phyloP scores from a whole-genome alignment of 2,113 vertebrate species.

The Gavialis gangeticus region DNA sequence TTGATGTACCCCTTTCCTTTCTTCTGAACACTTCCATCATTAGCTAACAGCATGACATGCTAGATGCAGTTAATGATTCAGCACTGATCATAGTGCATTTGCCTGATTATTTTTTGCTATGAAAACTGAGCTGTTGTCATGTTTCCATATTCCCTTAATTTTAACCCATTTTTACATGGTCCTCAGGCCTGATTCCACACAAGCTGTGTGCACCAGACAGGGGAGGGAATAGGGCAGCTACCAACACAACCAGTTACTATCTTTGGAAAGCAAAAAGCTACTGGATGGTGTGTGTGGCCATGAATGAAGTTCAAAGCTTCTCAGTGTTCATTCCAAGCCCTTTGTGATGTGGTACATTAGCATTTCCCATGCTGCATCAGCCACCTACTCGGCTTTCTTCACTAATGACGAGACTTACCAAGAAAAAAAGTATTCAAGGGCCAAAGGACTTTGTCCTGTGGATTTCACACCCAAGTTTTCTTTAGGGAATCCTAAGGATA shows the following conservation, averaged over 20 bases:
- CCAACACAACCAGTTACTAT: not conserved
- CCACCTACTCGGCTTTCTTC: not conserved
- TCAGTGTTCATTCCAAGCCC: not conserved
- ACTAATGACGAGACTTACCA: not conserved
- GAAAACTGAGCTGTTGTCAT: not conserved
- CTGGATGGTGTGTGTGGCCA: not conserved
- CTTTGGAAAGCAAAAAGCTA: not conserved
- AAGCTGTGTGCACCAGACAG: not conserved
- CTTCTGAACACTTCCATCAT: not conserved
- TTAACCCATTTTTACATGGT: not conserved
- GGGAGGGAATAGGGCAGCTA: not conserved
- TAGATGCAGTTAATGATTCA: not conserved
- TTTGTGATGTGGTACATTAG: not conserved
- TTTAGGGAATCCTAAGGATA: not conserved
- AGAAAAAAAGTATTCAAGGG: not conserved
- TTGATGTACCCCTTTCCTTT: not conserved
- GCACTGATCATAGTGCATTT: rapidly evolving
- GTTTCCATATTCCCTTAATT: not conserved
- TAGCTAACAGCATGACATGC: not conserved
- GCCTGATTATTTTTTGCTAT: not conserved
- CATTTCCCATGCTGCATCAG: rapidly evolving
- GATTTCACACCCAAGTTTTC: not conserved
- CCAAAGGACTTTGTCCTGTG: not conserved
- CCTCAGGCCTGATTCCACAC: not conserved
- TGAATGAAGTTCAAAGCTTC: not conserved